Evolutionary conservation across 1,140 invertebrate species (phyloP).

Genomic region (Atopsyche davidsoni): DNA sequence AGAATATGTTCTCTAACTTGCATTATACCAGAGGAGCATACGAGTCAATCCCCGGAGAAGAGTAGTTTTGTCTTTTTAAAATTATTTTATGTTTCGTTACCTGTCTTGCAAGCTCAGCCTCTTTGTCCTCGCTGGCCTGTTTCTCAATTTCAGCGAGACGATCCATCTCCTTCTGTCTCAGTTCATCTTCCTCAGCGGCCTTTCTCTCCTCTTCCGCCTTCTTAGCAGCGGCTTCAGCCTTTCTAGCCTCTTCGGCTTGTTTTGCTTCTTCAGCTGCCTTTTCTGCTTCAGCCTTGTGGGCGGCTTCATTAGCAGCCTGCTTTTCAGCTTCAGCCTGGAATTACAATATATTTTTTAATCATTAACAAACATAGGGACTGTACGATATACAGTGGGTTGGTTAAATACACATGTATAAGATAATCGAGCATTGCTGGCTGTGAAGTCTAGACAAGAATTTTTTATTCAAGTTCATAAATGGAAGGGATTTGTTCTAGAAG

Average conservation of each 20-base stretch:
- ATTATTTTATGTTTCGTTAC: no score
- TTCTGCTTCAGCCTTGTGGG: slow-evolving; percentile 47
- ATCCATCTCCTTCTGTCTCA: slow-evolving; percentile 49
- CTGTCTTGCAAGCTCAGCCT: slow-evolving; percentile 54
- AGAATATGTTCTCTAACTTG: no score
- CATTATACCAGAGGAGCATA: no score
- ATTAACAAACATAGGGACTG: no score
- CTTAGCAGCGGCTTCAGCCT: slow-evolving; percentile 42
- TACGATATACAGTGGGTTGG: background rate
- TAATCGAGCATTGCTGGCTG: no score
- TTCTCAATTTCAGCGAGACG: slow-evolving; percentile 48
- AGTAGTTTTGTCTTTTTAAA: no score
- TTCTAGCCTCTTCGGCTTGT: slow-evolving; percentile 41
- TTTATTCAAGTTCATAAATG: no score
- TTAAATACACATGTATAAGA: no score
- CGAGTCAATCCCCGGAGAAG: no score
- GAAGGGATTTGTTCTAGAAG: no score
- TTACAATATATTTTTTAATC: no score
- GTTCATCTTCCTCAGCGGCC: slow-evolving; percentile 52
- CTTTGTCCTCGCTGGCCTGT: slow-evolving; percentile 52
- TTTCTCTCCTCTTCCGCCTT: slow-evolving; percentile 51
- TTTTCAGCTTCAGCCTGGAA: slow-evolving; percentile 16
- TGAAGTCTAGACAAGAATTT: no score
- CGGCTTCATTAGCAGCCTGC: slow-evolving; percentile 37
- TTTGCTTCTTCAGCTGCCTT: slow-evolving; percentile 42